Evolutionary conservation across 2,797 vertebrate genomes (phyloP), one percentile per base, ranked within the genome.

Genomic region (Phoeniculus purpureus): DNA sequence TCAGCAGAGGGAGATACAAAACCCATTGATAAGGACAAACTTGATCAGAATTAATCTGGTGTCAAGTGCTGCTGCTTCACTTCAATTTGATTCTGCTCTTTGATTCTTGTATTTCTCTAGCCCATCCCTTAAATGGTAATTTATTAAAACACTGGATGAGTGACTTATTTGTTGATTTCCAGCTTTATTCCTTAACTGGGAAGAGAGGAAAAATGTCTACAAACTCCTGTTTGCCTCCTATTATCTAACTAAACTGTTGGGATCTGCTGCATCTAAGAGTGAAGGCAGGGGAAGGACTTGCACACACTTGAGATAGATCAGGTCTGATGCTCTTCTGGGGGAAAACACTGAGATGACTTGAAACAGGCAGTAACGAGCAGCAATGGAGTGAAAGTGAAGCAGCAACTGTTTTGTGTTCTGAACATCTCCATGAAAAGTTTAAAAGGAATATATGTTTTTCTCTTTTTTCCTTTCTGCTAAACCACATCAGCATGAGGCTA

Each of bases 361-460:
- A 91, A 95, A 92, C 50, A 85, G 56, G 77, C 32, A 37, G 68
- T 32, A 32, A 87, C 29, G 88, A 95, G 92, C 88, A 95, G 91
- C 91, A 88, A 47, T 19, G 62, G 52, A 73, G 65, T 70, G 75
- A 61, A 66, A 71, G 29, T 65, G 86, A 94, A 94, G 83, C 95
- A 96, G 90, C 84, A 80, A 45, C 74, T 32, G 15, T 55, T 76
- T 31, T 74, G 25, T 26, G 7, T 18, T 66, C 45, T 86, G 31
- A 72, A 67, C 32, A 23, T 51, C 51, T 94, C 54, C 25, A 27
- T 60, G 22, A 31, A 25, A 86, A 71, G 55, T n/a, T 18, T 52
- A 12, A 80, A 90, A 82, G 32, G 52, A 88, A 40, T 9, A 26
- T 22, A 0, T 9, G 10, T 54, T 20, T 27, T 9, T 9, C 9